A percentile compares a stretch with the other conserved stretches of the same genome.
phyloP scores from a whole-genome alignment of 2,797 vertebrate species.

The Hylomyscus alleni region DNA sequence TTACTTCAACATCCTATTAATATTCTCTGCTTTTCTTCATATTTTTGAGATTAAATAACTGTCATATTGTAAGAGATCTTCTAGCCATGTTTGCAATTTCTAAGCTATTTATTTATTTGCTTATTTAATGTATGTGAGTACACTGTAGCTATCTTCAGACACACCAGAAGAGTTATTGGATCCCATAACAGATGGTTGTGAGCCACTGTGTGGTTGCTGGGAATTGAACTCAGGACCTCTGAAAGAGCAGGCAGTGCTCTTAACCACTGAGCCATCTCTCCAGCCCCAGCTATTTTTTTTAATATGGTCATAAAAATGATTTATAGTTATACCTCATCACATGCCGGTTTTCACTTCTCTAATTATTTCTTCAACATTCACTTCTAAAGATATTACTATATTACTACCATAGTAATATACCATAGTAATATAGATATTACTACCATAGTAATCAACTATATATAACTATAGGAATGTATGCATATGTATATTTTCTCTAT shows the following conservation, averaged over 20 bases:
- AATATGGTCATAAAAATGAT: background rate
- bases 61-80: slow-evolving; percentile 40
- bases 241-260: background rate
- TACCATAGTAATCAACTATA: background rate
- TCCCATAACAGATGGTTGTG: background rate
- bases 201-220: background rate
- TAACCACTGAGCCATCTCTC: background rate
- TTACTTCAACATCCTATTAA: slow-evolving; percentile 34
- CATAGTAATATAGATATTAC: too few relatives aligned
- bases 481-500: background rate
- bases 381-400: too few relatives aligned
- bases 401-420: too few relatives aligned
- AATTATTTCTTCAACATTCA: background rate
- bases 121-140: background rate
- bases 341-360: slow-evolving; percentile 19
- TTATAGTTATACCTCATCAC: background rate
- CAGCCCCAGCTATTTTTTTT: background rate
- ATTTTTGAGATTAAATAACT: slow-evolving; percentile 43
- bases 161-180: background rate
- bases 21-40: slow-evolving; percentile 17
- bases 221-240: background rate
- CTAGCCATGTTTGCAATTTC: slow-evolving; percentile 9
- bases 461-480: background rate
- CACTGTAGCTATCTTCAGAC: background rate
- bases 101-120: background rate